A percentile compares a stretch with the other conserved stretches of the same genome.
phyloP scores from a whole-genome alignment of 2,888 invertebrate species.

The Agrochola lychnidis region DNA sequence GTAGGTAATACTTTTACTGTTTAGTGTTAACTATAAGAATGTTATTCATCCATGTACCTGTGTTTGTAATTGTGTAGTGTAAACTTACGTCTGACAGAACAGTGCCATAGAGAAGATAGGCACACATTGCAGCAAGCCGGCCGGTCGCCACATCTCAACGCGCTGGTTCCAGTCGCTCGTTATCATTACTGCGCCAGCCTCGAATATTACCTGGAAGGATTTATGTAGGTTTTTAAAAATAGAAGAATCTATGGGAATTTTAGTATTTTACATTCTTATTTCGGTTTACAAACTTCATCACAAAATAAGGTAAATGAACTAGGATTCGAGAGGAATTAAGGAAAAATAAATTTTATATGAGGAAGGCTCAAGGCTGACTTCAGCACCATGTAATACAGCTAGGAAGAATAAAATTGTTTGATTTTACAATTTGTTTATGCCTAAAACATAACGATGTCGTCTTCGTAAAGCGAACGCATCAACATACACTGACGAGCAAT shows the following conservation, averaged over 20 bases:
- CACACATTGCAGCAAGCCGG: conserved; percentile 96
- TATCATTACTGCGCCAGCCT: conserved; percentile 94
- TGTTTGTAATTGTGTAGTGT: too few species aligned
- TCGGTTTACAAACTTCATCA: background rate
- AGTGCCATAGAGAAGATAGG: conserved; percentile 99
- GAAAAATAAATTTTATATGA: background rate
- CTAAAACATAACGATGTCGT: background rate
- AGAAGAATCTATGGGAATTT: background rate
- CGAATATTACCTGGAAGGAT: conserved; percentile 92
- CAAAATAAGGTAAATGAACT: background rate
- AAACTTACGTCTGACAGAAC: conserved; percentile 96
- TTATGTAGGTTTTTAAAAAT: background rate
- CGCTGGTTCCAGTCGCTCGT: conserved; percentile 93
- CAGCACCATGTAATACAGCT: background rate
- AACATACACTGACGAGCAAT: background rate
- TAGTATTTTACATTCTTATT: background rate
- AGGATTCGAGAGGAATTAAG: background rate
- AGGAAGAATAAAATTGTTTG: background rate
- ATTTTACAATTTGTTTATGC: background rate
- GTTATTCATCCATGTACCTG: too few species aligned
- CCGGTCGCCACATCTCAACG: conserved; percentile 95
- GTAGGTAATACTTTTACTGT: too few species aligned
- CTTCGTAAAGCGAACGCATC: background rate
- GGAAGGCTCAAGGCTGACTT: background rate
- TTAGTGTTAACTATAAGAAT: too few species aligned